Evolutionary conservation across 2,113 vertebrate genomes (phyloP), one percentile per base, ranked within the genome.

Genomic region (Proterorhinus semilunaris): DNA sequence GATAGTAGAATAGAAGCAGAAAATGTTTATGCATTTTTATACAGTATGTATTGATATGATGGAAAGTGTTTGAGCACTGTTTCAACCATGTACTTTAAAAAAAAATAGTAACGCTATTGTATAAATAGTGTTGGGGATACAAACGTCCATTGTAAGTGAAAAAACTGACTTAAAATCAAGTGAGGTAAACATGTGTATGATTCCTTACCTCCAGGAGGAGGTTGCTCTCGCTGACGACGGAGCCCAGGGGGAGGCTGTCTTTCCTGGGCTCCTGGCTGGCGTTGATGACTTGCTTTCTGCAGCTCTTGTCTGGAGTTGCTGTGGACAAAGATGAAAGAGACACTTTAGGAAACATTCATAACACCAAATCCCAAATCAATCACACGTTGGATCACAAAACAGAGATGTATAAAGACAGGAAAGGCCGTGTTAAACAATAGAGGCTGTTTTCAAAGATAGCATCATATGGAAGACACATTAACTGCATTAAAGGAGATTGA

Each of bases 161-260:
- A 36, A 36, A 36, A 36, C 27, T 36, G 27, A 36, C 27, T 36
- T 36, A 36, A 36, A 36, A 4, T 36, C 27, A 36, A 36, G 27
- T 36, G 27, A 36, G 27, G 27, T 36, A 58, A 58, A 53, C 9
- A 13, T 6, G 21, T 51, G 57, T 46, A 50, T 49, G 49, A 42
- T 68, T 66, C 69, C 94, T 92, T 91, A 97, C 96, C 89, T 98
- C 96, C 76, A 98, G 91, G n/a, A 98, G 90, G 71, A 97, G 92
- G 85, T 90, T 87, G 80, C 95, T 96, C 88, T 98, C 97, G 76
- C 91, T 93, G 75, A 93, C 76, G 0, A 75, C 4, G 51, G 81
- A 70, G 62, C 83, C 83, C 62, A 69, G 42, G 0, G 83, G 64
- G 16, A 68, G 48, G 42, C 87, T 83, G 55, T 93, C 94, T 83